These are phyloP conservation scores for Cryptoblepharus egeriae DNA, from an alignment of 2,797 vertebrate species.

Conservation along the genomic window DNA sequence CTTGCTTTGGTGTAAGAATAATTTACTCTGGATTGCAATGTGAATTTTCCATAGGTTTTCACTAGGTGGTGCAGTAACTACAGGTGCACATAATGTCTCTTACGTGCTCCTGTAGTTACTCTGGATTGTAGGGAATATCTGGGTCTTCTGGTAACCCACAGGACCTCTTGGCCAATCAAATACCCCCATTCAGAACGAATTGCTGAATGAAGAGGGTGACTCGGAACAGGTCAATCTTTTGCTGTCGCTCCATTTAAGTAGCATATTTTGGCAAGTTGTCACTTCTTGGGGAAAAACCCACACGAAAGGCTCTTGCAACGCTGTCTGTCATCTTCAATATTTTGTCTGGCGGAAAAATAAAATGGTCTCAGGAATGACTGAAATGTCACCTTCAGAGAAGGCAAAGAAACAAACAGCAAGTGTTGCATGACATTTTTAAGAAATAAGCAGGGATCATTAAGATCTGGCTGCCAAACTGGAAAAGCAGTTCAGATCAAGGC, in stretches of 20 bases:
- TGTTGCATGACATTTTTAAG: background rate
- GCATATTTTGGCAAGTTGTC: conserved; percentile 64
- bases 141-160: background rate
- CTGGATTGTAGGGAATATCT: too few relatives aligned
- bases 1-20: too few relatives aligned
- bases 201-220: conserved; percentile 52
- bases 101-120: too few relatives aligned
- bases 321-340: conserved; percentile 60
- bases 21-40: too few relatives aligned
- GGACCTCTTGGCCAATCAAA: conserved; percentile 1
- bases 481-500: too few relatives aligned
- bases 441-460: background rate
- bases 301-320: conserved; percentile 57
- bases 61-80: too few relatives aligned
- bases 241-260: conserved; percentile 62
- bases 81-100: too few relatives aligned
- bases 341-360: conserved; percentile 49
- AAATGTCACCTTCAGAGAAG: conserved; percentile 3
- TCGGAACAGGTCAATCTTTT: conserved; percentile 60
- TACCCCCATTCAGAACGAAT: conserved; percentile 22
- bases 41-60: too few relatives aligned
- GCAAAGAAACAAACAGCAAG: background rate
- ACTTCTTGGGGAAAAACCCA: conserved; percentile 55
- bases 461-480: background rate
- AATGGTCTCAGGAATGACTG: conserved; percentile 42